These are phyloP conservation scores for Drosophila pruinosa DNA, from an alignment of 1,140 invertebrate genomes.

Conservation along the genomic window DNA sequence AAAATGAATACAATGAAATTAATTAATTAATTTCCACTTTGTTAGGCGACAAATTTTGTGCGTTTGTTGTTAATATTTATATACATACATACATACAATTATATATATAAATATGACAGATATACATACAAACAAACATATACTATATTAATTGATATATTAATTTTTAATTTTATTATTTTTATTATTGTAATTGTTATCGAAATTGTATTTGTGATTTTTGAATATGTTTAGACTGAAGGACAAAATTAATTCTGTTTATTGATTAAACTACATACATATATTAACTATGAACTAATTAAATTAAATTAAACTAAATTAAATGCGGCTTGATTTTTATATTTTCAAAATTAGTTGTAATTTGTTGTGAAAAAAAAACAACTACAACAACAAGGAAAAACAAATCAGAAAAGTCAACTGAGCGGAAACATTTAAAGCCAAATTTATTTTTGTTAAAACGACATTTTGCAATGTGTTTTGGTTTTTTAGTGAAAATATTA, in stretches of 20 bases:
- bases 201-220: constrained; percentile 82
- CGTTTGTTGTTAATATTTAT: constrained; percentile 63
- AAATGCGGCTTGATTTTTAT: constrained; percentile 24
- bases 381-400: constrained; percentile 1
- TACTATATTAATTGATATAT: constrained; percentile 65
- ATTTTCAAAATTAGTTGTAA: constrained; percentile 60
- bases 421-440: constrained; percentile 50
- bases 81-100: constrained; percentile 27
- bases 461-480: constrained; percentile 43
- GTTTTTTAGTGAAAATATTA: constrained; percentile 58
- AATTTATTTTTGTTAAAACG: constrained; percentile 43
- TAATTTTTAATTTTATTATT: constrained; percentile 73
- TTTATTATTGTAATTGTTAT: constrained; percentile 81
- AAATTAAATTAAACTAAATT: constrained; percentile 42
- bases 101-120: constrained; percentile 8
- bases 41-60: constrained; percentile 43
- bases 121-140: constrained; percentile 25
- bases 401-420: constrained; percentile 28
- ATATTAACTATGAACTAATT: constrained; percentile 44
- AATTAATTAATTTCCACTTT: constrained; percentile 26
- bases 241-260: constrained; percentile 79
- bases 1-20: constrained; percentile 45
- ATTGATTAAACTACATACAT: constrained; percentile 70
- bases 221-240: constrained; percentile 81
- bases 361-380: constrained; percentile 45